Evolutionary conservation across 2,113 vertebrate genomes (phyloP).

Genomic region (Craseonycteris thonglongyai): DNA sequence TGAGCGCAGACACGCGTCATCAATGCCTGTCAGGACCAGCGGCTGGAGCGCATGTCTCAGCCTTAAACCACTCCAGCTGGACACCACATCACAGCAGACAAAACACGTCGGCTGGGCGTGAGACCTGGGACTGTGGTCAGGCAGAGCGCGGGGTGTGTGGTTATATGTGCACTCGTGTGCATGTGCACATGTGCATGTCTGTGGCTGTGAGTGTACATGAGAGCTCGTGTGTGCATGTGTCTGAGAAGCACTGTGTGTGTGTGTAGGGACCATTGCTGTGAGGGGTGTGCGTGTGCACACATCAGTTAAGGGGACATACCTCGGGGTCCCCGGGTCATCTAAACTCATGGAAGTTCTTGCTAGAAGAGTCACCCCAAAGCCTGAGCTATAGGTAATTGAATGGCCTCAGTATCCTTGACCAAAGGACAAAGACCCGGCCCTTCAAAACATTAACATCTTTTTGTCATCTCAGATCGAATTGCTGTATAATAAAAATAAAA

Average conservation of each 20-base stretch:
- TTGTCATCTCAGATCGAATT: neutral
- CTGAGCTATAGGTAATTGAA: fast-evolving
- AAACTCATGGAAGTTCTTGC: neutral
- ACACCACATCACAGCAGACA: neutral
- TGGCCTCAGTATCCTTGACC: neutral
- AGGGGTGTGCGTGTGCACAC: fast-evolving
- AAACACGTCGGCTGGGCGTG: neutral
- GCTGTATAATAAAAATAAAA: conserved; percentile 3
- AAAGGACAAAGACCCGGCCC: neutral
- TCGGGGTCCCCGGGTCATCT: neutral
- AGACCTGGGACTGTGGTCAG: neutral
- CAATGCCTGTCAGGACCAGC: neutral
- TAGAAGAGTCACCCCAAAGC: neutral
- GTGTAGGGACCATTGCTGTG: too few relatives aligned
- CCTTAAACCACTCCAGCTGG: neutral
- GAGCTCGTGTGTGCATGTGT: fast-evolving
- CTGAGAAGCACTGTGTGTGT: neutral
- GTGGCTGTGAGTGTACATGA: too few relatives aligned
- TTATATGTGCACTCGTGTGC: neutral
- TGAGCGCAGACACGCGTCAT: neutral
- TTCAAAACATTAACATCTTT: neutral
- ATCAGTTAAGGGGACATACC: neutral
- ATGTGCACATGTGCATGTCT: neutral
- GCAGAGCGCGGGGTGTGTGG: neutral
- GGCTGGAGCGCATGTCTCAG: fast-evolving